Evolutionary conservation across 2,888 invertebrate species (phyloP).

Genomic region (Lordiphosa andalusiaca): DNA sequence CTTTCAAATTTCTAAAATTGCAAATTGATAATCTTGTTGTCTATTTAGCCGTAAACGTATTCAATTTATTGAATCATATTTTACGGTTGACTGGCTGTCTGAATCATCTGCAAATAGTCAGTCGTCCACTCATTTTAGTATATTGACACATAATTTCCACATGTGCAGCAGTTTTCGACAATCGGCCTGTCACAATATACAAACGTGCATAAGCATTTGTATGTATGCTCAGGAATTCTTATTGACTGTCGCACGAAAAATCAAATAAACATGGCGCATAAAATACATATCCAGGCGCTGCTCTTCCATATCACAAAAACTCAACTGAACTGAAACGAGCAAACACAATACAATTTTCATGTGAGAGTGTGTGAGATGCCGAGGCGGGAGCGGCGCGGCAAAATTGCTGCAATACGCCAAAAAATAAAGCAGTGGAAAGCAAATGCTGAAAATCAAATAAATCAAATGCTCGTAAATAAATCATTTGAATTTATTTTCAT

Average conservation of each 20-base stretch:
- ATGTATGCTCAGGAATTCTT: slow-evolving; percentile 37
- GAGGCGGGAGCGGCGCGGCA: not conserved
- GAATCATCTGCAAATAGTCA: too few species aligned
- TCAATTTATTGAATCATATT: too few species aligned
- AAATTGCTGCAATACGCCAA: slow-evolving; percentile 25
- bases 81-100: too few species aligned
- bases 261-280: slow-evolving; percentile 41
- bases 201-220: slow-evolving; percentile 8
- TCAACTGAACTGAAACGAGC: slow-evolving; percentile 17
- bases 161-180: too few species aligned
- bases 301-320: slow-evolving; percentile 23
- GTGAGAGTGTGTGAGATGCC: slow-evolving; percentile 7
- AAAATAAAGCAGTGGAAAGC: slow-evolving; percentile 22
- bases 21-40: too few species aligned
- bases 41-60: too few species aligned
- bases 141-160: slow-evolving; percentile 10
- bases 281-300: slow-evolving; percentile 21
- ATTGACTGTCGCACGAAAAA: slow-evolving; percentile 50
- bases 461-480: slow-evolving; percentile 78
- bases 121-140: slow-evolving; percentile 2
- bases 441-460: slow-evolving; percentile 74
- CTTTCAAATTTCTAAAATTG: too few species aligned
- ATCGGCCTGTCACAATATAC: slow-evolving; percentile 3
- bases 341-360: slow-evolving; percentile 45
- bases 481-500: slow-evolving; percentile 77